Conservation (phyloP, 2,888 invertebrate species). For the Metalampra italica region DNA sequence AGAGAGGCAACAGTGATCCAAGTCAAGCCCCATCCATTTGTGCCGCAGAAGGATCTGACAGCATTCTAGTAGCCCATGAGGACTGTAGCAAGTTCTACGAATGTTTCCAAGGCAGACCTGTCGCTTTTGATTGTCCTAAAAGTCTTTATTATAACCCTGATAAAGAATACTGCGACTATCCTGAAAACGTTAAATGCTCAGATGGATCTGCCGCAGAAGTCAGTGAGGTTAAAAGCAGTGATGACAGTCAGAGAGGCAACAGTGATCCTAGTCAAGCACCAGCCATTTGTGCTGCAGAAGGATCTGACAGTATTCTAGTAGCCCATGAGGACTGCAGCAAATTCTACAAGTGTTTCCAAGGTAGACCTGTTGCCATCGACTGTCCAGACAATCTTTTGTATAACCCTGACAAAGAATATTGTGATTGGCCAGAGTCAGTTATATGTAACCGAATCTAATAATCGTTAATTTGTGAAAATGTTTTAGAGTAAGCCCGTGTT, state of each 20-base stretch:
- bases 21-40: conserved; percentile 30
- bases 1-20: background rate
- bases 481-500: too few relatives aligned
- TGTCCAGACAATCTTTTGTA: conserved; percentile 29
- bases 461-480: too few relatives aligned
- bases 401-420: conserved; percentile 24
- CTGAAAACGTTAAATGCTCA: conserved; percentile 21
- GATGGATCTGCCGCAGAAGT: background rate
- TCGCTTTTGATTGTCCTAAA: conserved; percentile 21
- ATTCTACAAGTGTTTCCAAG: conserved; percentile 29
- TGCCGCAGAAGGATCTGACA: conserved; percentile 24
- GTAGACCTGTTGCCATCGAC: conserved; percentile 19
- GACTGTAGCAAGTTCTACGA: conserved; percentile 32
- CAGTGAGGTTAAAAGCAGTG: background rate
- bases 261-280: conserved; percentile 20
- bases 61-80: conserved; percentile 28
- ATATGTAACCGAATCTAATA: conserved; percentile 4
- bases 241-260: conserved; percentile 4
- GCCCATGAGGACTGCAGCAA: conserved; percentile 31
- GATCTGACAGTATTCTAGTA: conserved; percentile 27
- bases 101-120: conserved; percentile 24
- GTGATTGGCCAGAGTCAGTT: conserved; percentile 35
- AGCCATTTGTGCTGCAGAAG: conserved; percentile 26
- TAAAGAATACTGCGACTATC: conserved; percentile 33
- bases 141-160: conserved; percentile 28